A percentile compares a stretch with the other conserved stretches of the same genome.
These are phyloP conservation scores for Gymnoscopelus braueri DNA, from an alignment of 2,797 vertebrate species.

Conservation along the genomic window DNA sequence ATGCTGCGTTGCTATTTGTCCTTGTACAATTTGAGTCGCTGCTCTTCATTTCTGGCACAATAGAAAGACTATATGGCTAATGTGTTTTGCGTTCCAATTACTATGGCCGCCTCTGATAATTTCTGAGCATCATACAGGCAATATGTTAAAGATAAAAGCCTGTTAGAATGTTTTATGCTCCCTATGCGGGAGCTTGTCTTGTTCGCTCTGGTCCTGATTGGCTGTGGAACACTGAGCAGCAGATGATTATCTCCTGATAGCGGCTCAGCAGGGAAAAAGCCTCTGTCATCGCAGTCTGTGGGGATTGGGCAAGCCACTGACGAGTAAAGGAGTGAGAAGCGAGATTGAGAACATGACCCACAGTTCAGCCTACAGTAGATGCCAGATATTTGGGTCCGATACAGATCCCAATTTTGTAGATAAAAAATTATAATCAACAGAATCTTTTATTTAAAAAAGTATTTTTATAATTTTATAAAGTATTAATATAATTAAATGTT, in stretches of 20 bases:
- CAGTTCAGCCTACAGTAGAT: conserved; percentile 37
- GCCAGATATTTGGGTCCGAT: no score
- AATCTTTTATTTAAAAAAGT: no score
- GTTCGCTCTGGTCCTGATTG: conserved; percentile 52
- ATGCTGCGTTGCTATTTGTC: conserved; percentile 60
- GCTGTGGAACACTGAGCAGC: conserved; percentile 72
- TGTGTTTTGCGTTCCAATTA: conserved; percentile 49
- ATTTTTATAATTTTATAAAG: no score
- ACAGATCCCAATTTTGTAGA: no score
- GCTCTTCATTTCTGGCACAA: conserved; percentile 54
- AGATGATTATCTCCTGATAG: conserved; percentile 79
- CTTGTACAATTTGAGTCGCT: conserved; percentile 62
- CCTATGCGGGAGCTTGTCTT: conserved; percentile 57
- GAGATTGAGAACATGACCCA: conserved; percentile 64
- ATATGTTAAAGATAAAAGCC: conserved; percentile 9
- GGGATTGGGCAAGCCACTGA: conserved; percentile 63
- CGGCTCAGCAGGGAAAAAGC: conserved; percentile 67
- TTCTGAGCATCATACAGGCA: conserved; percentile 25
- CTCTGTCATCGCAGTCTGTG: conserved; percentile 61
- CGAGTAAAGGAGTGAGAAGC: conserved; percentile 60
- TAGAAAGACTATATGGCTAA: conserved; percentile 42
- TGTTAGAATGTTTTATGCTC: conserved; percentile 35
- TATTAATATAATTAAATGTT: no score
- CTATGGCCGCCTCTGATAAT: conserved; percentile 16
- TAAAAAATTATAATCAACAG: no score